Percentiles rank a stretch among this genome's conserved stretches.
Evolutionary conservation across 2,113 vertebrate species (phyloP).

Genomic region (Nothobranchius kuhntae): DNA sequence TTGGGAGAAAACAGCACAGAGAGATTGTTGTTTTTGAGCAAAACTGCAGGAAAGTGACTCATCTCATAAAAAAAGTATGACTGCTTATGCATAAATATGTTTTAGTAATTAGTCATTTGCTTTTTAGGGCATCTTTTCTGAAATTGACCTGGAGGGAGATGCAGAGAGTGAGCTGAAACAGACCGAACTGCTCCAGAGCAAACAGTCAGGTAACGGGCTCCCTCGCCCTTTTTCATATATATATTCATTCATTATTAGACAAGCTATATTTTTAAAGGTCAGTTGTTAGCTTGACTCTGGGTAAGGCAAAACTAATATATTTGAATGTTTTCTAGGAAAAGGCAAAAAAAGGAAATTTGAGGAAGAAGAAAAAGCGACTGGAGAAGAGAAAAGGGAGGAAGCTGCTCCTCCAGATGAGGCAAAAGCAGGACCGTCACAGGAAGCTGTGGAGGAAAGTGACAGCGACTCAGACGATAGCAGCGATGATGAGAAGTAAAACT

Average conservation of each 20-base stretch:
- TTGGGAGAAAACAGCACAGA: too few relatives aligned
- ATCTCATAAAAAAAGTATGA: too few relatives aligned
- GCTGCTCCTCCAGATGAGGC: constrained; percentile 29
- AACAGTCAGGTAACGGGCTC: constrained; percentile 46
- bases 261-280: neutral
- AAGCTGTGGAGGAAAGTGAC: constrained; percentile 57
- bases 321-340: constrained; percentile 35
- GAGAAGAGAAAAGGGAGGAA: constrained; percentile 26
- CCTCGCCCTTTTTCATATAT: neutral
- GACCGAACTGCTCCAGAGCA: constrained; percentile 78
- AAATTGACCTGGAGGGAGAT: constrained; percentile 85
- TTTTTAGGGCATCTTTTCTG: constrained; percentile 86
- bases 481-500: constrained; percentile 85
- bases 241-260: neutral
- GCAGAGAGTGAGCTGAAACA: constrained; percentile 88
- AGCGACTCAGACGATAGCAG: constrained; percentile 79
- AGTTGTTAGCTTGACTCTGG: neutral
- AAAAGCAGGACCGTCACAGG: constrained; percentile 55
- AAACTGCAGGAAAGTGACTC: too few relatives aligned
- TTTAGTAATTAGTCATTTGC: neutral
- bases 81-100: too few relatives aligned
- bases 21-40: too few relatives aligned
- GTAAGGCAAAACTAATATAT: neutral
- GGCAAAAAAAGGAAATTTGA: constrained; percentile 72
- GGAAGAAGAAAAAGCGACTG: constrained; percentile 16